Conservation (phyloP, 2,797 vertebrate species). For the Gila robusta region DNA sequence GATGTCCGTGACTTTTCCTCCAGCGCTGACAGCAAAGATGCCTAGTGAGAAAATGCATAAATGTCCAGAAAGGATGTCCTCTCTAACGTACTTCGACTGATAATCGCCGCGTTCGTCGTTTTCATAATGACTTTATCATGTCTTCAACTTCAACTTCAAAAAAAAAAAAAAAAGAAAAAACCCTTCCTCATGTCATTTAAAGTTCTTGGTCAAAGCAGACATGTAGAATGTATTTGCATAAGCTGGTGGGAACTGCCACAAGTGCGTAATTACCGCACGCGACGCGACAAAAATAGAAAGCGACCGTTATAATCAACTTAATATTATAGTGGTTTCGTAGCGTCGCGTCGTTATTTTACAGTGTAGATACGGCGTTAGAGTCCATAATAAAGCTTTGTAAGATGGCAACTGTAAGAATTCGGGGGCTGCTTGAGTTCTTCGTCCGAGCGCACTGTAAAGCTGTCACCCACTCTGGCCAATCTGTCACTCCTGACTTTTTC, state of each 20-base stretch:
- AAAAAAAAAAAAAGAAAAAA: neutral
- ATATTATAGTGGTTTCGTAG: neutral
- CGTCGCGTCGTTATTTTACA: neutral
- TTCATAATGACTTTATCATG: constrained; percentile 45
- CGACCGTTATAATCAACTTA: neutral
- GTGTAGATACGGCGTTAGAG: neutral
- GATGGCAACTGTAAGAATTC: constrained; percentile 26
- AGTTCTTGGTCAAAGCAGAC: neutral
- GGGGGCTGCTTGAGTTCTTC: constrained; percentile 31
- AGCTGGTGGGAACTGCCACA: constrained; percentile 12
- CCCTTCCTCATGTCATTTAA: neutral
- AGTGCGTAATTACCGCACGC: constrained; percentile 44
- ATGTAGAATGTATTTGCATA: neutral
- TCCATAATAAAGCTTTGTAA: constrained; percentile 34
- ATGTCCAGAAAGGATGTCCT: constrained; percentile 31
- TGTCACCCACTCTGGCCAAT: constrained; percentile 63
- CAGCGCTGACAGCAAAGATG: constrained; percentile 33
- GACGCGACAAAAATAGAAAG: constrained; percentile 11
- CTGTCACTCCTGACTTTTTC: constrained; percentile 69
- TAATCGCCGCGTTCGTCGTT: constrained; percentile 77
- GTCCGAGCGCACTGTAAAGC: constrained; percentile 30
- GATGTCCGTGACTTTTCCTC: constrained; percentile 51
- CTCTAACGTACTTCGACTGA: constrained; percentile 33
- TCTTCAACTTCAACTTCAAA: constrained; percentile 38
- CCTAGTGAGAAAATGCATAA: neutral